Conservation (phyloP, 1,140 invertebrate species). For the Diploscapter pachys region DNA sequence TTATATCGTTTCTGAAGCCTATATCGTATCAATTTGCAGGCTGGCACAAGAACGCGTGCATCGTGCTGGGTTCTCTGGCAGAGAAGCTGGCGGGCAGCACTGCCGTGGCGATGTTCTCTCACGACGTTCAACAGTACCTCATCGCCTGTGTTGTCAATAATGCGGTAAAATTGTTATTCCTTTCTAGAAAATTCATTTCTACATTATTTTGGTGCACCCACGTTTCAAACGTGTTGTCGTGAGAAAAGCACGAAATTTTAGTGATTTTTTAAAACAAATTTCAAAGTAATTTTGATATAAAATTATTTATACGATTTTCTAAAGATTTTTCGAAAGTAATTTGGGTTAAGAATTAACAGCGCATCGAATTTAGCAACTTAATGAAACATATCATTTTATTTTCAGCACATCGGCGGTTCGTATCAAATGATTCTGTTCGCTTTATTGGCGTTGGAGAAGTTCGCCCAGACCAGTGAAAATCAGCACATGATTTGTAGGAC, state of each 20-base stretch:
- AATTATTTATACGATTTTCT: too few relatives aligned
- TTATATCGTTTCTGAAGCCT: constrained; percentile 65
- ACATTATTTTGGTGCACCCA: too few relatives aligned
- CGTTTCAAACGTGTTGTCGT: too few relatives aligned
- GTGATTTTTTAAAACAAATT: too few relatives aligned
- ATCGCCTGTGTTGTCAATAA: constrained; percentile 73
- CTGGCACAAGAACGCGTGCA: constrained; percentile 79
- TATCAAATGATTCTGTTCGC: constrained; percentile 79
- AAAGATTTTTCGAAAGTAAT: too few relatives aligned
- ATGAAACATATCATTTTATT: not conserved
- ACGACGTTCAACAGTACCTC: constrained; percentile 76
- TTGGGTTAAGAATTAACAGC: too few relatives aligned
- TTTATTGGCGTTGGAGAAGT: constrained; percentile 85
- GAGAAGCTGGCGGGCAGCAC: constrained; percentile 79
- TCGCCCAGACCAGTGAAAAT: constrained; percentile 88
- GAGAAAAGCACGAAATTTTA: too few relatives aligned
- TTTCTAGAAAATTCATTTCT: too few relatives aligned
- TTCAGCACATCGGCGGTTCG: constrained; percentile 63
- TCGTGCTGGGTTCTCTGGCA: constrained; percentile 84
- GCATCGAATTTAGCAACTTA: too few relatives aligned
- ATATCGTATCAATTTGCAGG: constrained; percentile 59
- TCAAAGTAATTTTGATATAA: too few relatives aligned
- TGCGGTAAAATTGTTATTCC: constrained; percentile 52
- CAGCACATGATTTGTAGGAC: constrained; percentile 75
- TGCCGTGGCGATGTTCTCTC: constrained; percentile 76